Percentiles rank a stretch among this genome's conserved stretches.
These are phyloP conservation scores for Petrocephalus schoutedeni DNA, from an alignment of 2,797 vertebrate genomes.

Conservation along the genomic window DNA sequence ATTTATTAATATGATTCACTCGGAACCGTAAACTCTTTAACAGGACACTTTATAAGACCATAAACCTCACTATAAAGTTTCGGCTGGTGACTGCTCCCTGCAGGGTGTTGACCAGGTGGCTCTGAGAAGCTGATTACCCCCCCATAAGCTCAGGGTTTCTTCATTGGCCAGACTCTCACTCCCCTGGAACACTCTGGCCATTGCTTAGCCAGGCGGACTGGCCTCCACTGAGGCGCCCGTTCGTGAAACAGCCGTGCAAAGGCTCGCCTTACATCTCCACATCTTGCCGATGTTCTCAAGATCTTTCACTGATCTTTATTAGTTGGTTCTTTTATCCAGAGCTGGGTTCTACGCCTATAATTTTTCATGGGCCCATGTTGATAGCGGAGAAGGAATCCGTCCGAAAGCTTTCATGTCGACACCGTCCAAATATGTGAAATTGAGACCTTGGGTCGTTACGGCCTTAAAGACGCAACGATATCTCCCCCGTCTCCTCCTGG, in stretches of 20 bases:
- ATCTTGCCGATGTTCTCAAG: neutral
- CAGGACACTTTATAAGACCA: conserved; percentile 26
- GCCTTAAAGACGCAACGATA: neutral
- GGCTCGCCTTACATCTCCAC: neutral
- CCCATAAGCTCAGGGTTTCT: neutral
- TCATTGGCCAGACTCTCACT: neutral
- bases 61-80: conserved; percentile 30
- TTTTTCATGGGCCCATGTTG: neutral
- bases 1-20: conserved; percentile 40
- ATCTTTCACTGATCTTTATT: neutral
- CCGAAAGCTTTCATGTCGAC: neutral
- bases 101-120: neutral
- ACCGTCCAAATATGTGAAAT: neutral
- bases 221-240: neutral
- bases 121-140: neutral
- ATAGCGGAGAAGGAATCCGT: neutral
- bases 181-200: neutral
- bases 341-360: neutral
- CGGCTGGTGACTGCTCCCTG: neutral
- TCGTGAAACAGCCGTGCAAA: neutral
- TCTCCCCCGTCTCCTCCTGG: conserved; percentile 17
- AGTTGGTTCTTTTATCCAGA: neutral
- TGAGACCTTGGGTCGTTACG: neutral
- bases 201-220: neutral
- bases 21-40: conserved; percentile 26